phyloP scores from a whole-genome alignment of 2,113 vertebrate genomes.

The Gopherus flavomarginatus region DNA sequence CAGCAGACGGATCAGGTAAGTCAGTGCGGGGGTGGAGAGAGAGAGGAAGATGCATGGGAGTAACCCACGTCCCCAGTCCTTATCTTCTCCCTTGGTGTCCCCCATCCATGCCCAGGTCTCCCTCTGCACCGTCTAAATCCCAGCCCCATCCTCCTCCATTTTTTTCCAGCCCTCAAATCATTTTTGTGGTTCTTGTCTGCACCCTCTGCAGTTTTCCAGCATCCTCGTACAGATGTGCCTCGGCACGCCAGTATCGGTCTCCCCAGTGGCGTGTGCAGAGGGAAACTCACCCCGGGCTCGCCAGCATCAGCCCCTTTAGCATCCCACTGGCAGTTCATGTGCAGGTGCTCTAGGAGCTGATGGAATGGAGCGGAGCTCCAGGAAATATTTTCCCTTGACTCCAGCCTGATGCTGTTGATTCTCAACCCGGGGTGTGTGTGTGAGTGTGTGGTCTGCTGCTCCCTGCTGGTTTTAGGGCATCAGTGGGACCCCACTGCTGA shows the following conservation, averaged over 20 bases:
- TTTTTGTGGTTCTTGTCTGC: neutral
- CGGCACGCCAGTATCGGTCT: neutral
- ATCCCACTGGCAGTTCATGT: neutral
- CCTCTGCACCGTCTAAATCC: neutral
- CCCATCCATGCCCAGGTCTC: neutral
- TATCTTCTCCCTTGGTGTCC: neutral
- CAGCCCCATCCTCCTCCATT: neutral
- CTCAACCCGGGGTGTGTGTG: too few species aligned
- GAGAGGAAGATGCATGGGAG: neutral
- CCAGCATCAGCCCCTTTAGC: neutral
- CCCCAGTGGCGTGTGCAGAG: neutral
- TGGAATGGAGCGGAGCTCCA: neutral
- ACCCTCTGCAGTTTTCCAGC: neutral
- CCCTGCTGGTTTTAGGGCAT: too few species aligned
- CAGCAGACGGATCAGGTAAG: neutral
- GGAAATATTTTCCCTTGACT: too few species aligned
- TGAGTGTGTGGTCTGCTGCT: too few species aligned
- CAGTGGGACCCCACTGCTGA: too few species aligned
- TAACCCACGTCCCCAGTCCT: neutral
- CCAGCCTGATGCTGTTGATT: too few species aligned
- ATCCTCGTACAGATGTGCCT: neutral
- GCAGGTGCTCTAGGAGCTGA: too few species aligned
- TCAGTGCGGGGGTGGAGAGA: neutral
- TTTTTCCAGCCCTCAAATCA: neutral
- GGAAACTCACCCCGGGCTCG: neutral